Evolutionary conservation across 2,888 invertebrate genomes (phyloP).

Genomic region (Anoncus sp.): DNA sequence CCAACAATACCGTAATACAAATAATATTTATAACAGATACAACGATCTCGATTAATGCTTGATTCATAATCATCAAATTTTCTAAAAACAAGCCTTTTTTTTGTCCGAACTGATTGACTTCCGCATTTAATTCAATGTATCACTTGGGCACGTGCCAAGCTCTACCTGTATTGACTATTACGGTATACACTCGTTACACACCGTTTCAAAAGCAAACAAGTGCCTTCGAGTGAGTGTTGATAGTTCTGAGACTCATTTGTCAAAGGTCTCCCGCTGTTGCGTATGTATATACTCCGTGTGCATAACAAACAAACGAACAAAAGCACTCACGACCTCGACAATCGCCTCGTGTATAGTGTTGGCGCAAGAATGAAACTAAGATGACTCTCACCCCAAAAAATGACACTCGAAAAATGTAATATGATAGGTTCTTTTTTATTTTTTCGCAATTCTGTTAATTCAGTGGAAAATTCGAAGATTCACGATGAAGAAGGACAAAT

Average conservation of each 20-base stretch:
- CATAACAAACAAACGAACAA: neutral
- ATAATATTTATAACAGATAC: too few species aligned
- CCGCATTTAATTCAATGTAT: neutral
- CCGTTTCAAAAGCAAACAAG: constrained; percentile 10
- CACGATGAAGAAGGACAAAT: constrained; percentile 13
- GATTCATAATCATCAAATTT: neutral
- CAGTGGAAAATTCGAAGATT: neutral
- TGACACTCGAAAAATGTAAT: neutral
- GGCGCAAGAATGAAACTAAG: constrained; percentile 2
- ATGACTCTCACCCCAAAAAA: constrained; percentile 19
- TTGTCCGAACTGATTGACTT: neutral
- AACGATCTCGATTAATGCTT: too few species aligned
- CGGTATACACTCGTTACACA: neutral
- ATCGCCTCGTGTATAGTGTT: neutral
- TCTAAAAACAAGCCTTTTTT: neutral
- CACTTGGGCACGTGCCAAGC: neutral
- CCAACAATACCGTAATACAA: too few species aligned
- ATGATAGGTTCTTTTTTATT: neutral
- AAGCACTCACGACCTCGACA: constrained; percentile 14
- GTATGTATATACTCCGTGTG: neutral
- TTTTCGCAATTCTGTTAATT: constrained; percentile 3
- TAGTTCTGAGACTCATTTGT: neutral
- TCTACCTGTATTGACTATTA: neutral
- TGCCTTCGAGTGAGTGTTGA: neutral
- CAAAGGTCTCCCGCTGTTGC: neutral